Evolutionary conservation across 2,888 invertebrate species (phyloP).

Genomic region (Embidobia sp.): DNA sequence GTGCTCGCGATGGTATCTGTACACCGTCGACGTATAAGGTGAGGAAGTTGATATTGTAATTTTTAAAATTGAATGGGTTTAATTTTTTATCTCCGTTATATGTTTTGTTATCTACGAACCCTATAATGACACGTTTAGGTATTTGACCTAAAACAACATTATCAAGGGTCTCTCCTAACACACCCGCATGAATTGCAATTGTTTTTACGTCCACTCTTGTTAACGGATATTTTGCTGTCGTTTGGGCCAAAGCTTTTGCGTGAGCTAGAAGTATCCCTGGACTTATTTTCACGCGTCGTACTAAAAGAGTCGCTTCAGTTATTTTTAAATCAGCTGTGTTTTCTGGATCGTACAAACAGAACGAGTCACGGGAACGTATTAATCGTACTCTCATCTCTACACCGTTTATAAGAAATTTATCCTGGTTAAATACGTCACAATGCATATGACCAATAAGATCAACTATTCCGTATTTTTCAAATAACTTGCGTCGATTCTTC

Average conservation of each 20-base stretch:
- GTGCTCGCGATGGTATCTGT: no score
- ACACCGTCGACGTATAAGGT: neutral
- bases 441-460: no score
- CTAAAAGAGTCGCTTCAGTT: slow-evolving; percentile 5
- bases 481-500: no score
- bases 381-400: no score
- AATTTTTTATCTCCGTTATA: neutral
- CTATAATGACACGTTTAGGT: neutral
- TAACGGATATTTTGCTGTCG: slow-evolving; percentile 48
- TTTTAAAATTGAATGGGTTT: neutral
- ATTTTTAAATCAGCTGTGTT: slow-evolving; percentile 14
- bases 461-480: no score
- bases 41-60: neutral
- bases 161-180: no score
- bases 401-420: no score
- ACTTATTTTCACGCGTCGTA: slow-evolving; percentile 64
- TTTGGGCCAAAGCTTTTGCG: slow-evolving; percentile 62
- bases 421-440: no score
- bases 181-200: slow-evolving; percentile 60
- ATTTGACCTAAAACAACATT: slow-evolving; percentile 69
- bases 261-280: slow-evolving; percentile 68
- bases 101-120: neutral
- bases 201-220: slow-evolving; percentile 63
- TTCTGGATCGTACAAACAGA: no score
- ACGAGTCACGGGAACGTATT: no score